Base-by-base conservation (phyloP, 1,140 invertebrate species). In the Drosophila dunni region DNA sequence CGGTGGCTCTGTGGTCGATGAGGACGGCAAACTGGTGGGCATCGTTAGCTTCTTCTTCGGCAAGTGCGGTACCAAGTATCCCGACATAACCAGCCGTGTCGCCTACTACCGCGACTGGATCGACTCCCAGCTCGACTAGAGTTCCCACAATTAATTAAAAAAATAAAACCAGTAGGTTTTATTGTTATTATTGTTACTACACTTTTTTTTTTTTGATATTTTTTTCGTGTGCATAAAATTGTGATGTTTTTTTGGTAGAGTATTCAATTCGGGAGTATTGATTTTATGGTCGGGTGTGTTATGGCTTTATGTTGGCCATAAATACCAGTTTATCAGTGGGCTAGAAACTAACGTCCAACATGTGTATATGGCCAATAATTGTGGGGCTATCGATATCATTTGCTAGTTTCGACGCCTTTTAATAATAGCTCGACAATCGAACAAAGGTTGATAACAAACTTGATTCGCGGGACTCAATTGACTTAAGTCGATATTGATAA, bases 1-100 rank as follows among this genome's bases (percentile, higher is more conserved):
- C 36, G 91, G 91, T 0, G 84, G 79, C 8, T 51, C 70, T 11
- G 84, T 90, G 4, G 40, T 91, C 8, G 73, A 73, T 6, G 79
- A 88, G n/a, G 2, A 71, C 0, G 46, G 79, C 0, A 38, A 63
- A 9, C 46, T 91, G 7, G 50, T 76, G 7, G 90, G 67, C 7
- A 5, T 78, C 1, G 69, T 71, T 36, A 92, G 91, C 56, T 92
- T 92, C 71, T 58, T 64, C 38, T 91, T 91, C 40, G 84, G 84
- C 10, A 66, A 75, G 33, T 86, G 91, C 50, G 91, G 84, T 53
- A 92, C 79, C 40, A 64, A 54, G 17, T 86, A 67, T 15, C 91
- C 91, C 20, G 91, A 92, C 48, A 53, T 92, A 1, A 44, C 70
- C 40, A 57, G 60, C 6, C 82, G 78, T 17, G 51, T 76, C 38